Evolutionary conservation across 2,888 invertebrate species (phyloP).

Genomic region (Microplitis manilae): DNA sequence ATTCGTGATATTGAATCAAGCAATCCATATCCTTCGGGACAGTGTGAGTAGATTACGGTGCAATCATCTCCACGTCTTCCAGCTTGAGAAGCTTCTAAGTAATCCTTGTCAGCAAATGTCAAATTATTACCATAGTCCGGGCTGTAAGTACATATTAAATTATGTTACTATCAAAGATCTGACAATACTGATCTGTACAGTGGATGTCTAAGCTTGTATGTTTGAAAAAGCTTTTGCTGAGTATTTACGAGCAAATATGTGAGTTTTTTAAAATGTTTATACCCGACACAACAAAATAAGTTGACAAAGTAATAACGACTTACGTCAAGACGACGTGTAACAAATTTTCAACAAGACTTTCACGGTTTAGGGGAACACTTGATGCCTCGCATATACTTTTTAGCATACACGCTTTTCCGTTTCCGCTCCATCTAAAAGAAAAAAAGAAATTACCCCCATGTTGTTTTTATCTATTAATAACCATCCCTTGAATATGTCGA

Average conservation of each 20-base stretch:
- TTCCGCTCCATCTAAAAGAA: conserved; percentile 75
- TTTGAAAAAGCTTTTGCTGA: background rate
- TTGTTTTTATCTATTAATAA: no score
- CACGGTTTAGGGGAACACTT: conserved; percentile 75
- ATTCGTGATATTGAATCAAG: conserved; percentile 72
- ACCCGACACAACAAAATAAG: background rate
- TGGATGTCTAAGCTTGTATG: conserved; percentile 5
- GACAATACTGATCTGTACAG: conserved; percentile 15
- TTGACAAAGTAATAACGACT: conserved; percentile 50
- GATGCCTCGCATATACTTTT: conserved; percentile 80
- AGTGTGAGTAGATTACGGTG: conserved; percentile 75
- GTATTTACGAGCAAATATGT: background rate
- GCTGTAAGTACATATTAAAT: conserved; percentile 68
- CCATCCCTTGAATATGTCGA: no score
- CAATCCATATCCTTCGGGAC: conserved; percentile 77
- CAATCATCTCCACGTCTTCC: conserved; percentile 80
- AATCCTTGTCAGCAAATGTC: conserved; percentile 74
- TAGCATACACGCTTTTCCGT: conserved; percentile 79
- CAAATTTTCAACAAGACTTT: conserved; percentile 75
- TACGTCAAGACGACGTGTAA: conserved; percentile 71
- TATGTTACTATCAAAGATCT: conserved; percentile 2
- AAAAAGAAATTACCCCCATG: background rate
- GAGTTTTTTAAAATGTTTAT: background rate
- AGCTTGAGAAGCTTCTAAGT: conserved; percentile 77
- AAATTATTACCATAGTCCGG: conserved; percentile 73